Conservation (phyloP, 2,797 vertebrate species). For the Typhlichthys eigenmanni region DNA sequence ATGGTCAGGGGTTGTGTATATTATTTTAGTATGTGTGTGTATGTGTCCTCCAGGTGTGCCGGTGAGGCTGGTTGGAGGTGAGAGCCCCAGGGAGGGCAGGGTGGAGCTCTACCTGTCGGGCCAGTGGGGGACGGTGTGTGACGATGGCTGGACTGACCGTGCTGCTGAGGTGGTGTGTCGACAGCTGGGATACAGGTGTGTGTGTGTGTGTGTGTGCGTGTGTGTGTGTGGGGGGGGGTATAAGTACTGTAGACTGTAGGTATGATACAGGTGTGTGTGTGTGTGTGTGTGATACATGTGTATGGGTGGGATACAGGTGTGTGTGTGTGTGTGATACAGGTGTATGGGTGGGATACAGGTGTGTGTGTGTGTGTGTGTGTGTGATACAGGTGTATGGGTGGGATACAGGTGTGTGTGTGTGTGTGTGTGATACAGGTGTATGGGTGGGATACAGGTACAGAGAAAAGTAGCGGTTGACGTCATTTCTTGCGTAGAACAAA, state of each 20-base stretch:
- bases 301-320: neutral
- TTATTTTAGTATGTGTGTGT: neutral
- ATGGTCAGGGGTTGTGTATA: neutral
- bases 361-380: too few species aligned
- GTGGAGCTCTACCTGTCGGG: constrained; percentile 91
- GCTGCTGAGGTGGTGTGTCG: constrained; percentile 93
- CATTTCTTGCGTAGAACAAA: too few species aligned
- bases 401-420: too few species aligned
- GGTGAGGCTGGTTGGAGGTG: constrained; percentile 91
- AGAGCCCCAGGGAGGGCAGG: constrained; percentile 90
- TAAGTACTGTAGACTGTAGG: too few species aligned
- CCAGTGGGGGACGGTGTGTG: constrained; percentile 96
- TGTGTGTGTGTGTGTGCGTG: constrained; percentile 5
- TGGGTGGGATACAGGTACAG: too few species aligned
- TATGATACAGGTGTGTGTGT: constrained; percentile 84
- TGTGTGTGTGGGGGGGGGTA: too few species aligned
- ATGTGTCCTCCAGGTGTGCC: constrained; percentile 81
- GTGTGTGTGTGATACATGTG: neutral
- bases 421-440: neutral
- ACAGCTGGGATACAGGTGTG: constrained; percentile 94
- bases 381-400: rapidly evolving
- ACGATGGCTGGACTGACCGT: constrained; percentile 95
- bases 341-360: too few species aligned
- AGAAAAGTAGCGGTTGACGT: too few species aligned
- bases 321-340: constrained; percentile 1